Conservation (phyloP, 2,797 vertebrate genomes). For the Sternotherus odoratus region DNA sequence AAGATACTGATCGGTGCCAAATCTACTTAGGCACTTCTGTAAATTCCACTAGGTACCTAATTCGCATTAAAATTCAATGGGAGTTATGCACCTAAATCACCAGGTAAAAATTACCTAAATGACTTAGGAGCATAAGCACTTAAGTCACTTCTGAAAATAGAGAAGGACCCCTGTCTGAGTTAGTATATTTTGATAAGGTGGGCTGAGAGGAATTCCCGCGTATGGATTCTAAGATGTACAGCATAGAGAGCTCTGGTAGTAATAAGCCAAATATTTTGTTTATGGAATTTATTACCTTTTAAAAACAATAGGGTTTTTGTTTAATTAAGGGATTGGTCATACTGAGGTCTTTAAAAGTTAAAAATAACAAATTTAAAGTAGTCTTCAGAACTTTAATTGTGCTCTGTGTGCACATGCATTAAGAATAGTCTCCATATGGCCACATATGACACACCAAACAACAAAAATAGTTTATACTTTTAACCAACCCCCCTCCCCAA, state of each 20-base stretch:
- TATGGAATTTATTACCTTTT: neutral
- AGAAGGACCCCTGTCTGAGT: neutral
- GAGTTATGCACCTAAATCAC: neutral
- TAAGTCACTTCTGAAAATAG: neutral
- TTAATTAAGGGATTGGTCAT: too few relatives aligned
- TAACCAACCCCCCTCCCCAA: neutral
- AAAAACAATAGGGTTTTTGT: neutral
- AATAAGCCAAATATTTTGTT: neutral
- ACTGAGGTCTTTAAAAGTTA: too few relatives aligned
- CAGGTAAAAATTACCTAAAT: neutral
- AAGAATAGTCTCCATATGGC: neutral
- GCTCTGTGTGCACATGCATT: neutral
- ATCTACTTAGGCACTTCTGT: neutral
- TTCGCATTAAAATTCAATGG: neutral
- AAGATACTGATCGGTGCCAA: neutral
- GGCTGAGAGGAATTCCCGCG: neutral
- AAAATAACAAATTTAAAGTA: neutral
- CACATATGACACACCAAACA: neutral
- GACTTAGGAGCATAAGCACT: neutral
- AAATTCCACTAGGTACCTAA: neutral
- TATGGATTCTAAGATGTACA: neutral
- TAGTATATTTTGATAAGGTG: neutral
- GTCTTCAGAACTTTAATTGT: neutral
- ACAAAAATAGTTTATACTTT: neutral
- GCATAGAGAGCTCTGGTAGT: neutral